Conservation (phyloP, 2,888 invertebrate genomes). For the Temnothorax rugatulus region DNA sequence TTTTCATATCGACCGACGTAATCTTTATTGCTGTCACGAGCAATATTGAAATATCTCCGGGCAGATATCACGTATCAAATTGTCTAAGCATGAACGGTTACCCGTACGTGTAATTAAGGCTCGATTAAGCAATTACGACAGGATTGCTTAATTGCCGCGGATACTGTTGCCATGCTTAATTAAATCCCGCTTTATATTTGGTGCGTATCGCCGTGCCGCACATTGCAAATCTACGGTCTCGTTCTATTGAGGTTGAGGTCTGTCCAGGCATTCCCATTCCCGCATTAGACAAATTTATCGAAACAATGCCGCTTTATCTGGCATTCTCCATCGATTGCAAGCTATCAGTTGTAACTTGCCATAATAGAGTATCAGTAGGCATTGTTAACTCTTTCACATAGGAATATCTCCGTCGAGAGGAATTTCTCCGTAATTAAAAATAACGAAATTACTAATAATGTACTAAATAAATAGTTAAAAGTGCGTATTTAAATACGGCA, state of each 20-base stretch:
- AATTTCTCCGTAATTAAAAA: background rate
- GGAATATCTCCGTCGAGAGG: conserved; percentile 6
- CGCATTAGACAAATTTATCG: conserved; percentile 53
- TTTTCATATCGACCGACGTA: conserved; percentile 70
- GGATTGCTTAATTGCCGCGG: conserved; percentile 69
- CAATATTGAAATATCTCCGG: conserved; percentile 70
- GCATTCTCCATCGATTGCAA: conserved; percentile 40
- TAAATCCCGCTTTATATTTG: conserved; percentile 60
- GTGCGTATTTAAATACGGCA: background rate
- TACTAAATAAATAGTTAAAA: background rate
- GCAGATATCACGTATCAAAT: conserved; percentile 67
- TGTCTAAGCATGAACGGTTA: conserved; percentile 64
- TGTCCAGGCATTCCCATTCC: conserved; percentile 32
- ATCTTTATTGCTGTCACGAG: conserved; percentile 72
- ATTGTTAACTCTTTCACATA: conserved; percentile 11
- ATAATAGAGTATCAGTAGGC: background rate
- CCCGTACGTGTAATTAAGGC: conserved; percentile 71
- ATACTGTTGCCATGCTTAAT: conserved; percentile 68
- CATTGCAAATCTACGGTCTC: conserved; percentile 25
- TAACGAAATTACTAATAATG: background rate
- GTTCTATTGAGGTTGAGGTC: conserved; percentile 23
- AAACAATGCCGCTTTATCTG: conserved; percentile 41
- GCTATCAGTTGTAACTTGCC: background rate
- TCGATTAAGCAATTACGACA: conserved; percentile 76
- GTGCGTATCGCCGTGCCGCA: conserved; percentile 39